Conservation (phyloP, 2,113 vertebrate species). For the Leiothrix lutea region DNA sequence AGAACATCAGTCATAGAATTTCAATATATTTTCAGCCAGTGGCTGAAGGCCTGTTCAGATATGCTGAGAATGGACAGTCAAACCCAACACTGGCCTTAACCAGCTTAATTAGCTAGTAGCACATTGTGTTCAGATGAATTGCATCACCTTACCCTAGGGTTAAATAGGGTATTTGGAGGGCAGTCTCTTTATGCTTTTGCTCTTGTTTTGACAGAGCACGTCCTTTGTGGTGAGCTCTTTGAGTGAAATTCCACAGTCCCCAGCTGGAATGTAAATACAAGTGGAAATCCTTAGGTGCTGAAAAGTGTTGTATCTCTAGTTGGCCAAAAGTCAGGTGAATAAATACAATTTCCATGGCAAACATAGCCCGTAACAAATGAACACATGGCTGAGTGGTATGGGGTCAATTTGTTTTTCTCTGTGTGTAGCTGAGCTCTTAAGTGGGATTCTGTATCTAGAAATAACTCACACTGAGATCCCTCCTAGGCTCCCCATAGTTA, state of each 20-base stretch:
- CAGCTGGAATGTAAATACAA: background rate
- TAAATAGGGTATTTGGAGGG: background rate
- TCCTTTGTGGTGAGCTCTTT: background rate
- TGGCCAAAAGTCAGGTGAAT: conserved; percentile 9
- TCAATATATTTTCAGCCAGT: background rate
- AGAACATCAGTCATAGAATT: background rate
- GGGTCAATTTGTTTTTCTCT: background rate
- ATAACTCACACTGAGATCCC: background rate
- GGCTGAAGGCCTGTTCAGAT: background rate
- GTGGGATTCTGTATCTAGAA: background rate
- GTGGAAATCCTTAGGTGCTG: background rate
- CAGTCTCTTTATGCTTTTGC: background rate
- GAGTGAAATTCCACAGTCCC: background rate
- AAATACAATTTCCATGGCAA: conserved; percentile 24
- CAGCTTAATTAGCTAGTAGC: background rate
- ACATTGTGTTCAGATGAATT: background rate
- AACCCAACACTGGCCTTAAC: background rate
- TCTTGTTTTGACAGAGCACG: conserved; percentile 1
- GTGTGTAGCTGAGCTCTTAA: background rate
- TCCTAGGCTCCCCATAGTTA: background rate
- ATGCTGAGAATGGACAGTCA: background rate
- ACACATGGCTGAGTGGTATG: background rate
- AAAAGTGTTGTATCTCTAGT: background rate
- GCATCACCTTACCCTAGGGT: background rate
- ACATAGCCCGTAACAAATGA: background rate